These are phyloP conservation scores for Cotesia glomerata DNA, from an alignment of 1,140 invertebrate species.

Conservation along the genomic window DNA sequence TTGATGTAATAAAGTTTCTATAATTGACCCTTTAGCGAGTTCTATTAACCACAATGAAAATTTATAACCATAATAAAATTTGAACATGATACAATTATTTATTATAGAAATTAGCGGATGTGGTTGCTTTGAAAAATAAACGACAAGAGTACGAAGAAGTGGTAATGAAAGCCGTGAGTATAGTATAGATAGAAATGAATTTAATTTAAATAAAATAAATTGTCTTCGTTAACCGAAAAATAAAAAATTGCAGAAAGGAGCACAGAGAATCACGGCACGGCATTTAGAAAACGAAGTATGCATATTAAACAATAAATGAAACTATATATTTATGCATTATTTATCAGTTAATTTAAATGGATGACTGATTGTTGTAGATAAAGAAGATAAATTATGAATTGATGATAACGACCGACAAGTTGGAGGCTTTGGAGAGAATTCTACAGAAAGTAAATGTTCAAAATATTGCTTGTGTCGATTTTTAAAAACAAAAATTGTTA, in stretches of 20 bases:
- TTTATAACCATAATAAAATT: too few relatives aligned
- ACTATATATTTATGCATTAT: neutral
- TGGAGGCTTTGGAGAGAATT: slow-evolving; percentile 44
- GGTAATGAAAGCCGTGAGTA: slow-evolving; percentile 46
- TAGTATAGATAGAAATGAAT: neutral
- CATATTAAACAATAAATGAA: neutral
- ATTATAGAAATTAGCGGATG: slow-evolving; percentile 46
- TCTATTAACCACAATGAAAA: too few relatives aligned
- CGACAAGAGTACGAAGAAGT: slow-evolving; percentile 49
- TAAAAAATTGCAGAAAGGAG: slow-evolving; percentile 40
- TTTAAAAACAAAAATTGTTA: slow-evolving; percentile 27
- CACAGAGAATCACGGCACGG: slow-evolving; percentile 40
- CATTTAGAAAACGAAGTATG: slow-evolving; percentile 48
- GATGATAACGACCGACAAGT: slow-evolving; percentile 36
- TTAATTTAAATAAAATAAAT: neutral
- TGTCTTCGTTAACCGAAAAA: neutral
- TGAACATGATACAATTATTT: neutral
- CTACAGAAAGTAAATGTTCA: slow-evolving; percentile 48
- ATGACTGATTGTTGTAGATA: slow-evolving; percentile 2
- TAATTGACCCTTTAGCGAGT: too few relatives aligned
- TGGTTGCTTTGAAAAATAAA: slow-evolving; percentile 47
- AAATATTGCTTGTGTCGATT: neutral
- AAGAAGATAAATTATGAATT: slow-evolving; percentile 16
- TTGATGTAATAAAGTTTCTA: too few relatives aligned
- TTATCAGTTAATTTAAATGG: neutral